Evolutionary conservation across 2,113 vertebrate species (phyloP).

Genomic region (Ptilorrhoa leucosticta): DNA sequence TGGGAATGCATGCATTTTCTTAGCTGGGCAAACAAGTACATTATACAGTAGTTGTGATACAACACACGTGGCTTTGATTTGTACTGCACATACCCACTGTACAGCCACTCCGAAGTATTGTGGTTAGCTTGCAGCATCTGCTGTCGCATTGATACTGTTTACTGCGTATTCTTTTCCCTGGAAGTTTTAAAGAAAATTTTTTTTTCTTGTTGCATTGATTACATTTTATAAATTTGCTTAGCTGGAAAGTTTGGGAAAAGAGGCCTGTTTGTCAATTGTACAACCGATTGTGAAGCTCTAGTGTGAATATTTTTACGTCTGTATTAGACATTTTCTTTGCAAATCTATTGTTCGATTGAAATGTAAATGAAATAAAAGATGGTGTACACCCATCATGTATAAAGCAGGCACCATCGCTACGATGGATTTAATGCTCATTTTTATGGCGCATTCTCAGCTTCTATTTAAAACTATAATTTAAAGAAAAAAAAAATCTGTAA

Average conservation of each 20-base stretch:
- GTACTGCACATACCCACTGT: conserved; percentile 96
- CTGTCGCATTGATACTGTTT: conserved; percentile 87
- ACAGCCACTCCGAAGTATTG: conserved; percentile 91
- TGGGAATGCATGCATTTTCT: conserved; percentile 89
- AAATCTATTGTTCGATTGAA: conserved; percentile 99
- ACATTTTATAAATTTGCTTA: conserved; percentile 86
- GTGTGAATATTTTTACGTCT: conserved; percentile 99
- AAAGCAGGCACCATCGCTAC: conserved; percentile 95
- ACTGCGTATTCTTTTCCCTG: conserved; percentile 88
- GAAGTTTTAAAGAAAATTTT: conserved; percentile 79
- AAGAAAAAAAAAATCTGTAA: conserved; percentile 84
- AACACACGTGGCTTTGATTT: conserved; percentile 91
- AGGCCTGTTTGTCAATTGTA: conserved; percentile 91
- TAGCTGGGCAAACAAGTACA: conserved; percentile 88
- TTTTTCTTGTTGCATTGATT: conserved; percentile 85
- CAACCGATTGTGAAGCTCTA: conserved; percentile 91
- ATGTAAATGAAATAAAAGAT: conserved; percentile 97
- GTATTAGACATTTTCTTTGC: conserved; percentile 99
- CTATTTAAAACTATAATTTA: conserved; percentile 91
- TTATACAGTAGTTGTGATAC: conserved; percentile 99
- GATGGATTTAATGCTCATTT: conserved; percentile 97
- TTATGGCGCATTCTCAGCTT: conserved; percentile 92
- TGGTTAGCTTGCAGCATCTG: conserved; percentile 93
- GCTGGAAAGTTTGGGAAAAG: conserved; percentile 84
- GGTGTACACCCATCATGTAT: conserved; percentile 98